These are phyloP conservation scores for Tridacna gigas DNA, from an alignment of 2,888 invertebrate species.

Conservation along the genomic window DNA sequence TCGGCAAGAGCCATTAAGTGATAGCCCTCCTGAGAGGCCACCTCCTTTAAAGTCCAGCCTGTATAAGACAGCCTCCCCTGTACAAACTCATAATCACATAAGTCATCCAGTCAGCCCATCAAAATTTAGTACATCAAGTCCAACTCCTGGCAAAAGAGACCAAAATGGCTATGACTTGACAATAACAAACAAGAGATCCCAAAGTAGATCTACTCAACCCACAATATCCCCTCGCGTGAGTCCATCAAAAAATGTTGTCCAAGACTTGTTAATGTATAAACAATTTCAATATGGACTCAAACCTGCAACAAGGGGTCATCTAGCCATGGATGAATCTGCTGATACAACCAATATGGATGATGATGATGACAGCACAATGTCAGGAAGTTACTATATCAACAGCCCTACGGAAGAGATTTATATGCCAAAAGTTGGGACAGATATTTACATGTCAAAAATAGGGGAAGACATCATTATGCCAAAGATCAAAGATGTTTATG, in stretches of 20 bases:
- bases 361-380: conserved; percentile 58
- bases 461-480: background rate
- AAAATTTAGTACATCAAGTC: conserved; percentile 56
- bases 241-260: conserved; percentile 62
- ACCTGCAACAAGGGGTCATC: conserved; percentile 36
- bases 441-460: conserved; percentile 54
- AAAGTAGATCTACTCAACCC: conserved; percentile 3
- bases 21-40: conserved; percentile 59
- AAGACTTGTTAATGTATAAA: conserved; percentile 65
- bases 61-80: conserved; percentile 56
- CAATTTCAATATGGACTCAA: conserved; percentile 62
- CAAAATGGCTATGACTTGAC: conserved; percentile 33
- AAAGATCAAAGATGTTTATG: background rate
- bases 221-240: conserved; percentile 37
- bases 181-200: conserved; percentile 40
- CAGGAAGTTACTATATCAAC: conserved; percentile 64
- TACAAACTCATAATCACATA: conserved; percentile 39
- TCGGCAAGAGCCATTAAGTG: conserved; percentile 25
- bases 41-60: conserved; percentile 57
- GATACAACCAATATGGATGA: conserved; percentile 62
- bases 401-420: conserved; percentile 40
- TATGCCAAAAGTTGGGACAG: conserved; percentile 49
- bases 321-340: conserved; percentile 57
- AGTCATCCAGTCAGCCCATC: conserved; percentile 53
- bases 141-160: conserved; percentile 50